Evolutionary conservation across 2,113 vertebrate species (phyloP).

Genomic region (Sisor rabdophorus): DNA sequence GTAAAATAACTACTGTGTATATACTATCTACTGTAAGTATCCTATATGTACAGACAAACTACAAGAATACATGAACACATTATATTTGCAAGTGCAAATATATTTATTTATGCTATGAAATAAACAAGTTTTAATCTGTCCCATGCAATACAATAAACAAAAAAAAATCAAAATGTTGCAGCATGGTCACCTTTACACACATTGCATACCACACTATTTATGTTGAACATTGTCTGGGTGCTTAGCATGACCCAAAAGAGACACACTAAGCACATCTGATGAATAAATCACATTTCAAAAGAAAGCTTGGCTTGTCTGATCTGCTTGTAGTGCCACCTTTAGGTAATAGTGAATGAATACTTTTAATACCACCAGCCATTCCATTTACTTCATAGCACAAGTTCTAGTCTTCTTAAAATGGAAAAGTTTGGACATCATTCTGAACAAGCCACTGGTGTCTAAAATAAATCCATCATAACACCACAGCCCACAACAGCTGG

Average conservation of each 20-base stretch:
- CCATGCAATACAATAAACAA: background rate
- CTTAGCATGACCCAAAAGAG: background rate
- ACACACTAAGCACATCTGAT: background rate
- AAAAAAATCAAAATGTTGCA: background rate
- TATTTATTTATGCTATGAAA: background rate
- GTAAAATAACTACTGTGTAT: too few relatives aligned
- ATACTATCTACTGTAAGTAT: too few relatives aligned
- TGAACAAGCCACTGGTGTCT: slow-evolving; percentile 85
- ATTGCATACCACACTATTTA: background rate
- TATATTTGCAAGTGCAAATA: background rate
- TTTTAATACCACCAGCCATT: background rate
- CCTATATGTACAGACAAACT: background rate
- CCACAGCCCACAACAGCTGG: slow-evolving; percentile 77
- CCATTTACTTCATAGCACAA: background rate
- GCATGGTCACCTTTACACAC: background rate
- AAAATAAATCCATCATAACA: slow-evolving; percentile 73
- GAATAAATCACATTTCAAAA: background rate
- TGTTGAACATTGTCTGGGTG: too few relatives aligned
- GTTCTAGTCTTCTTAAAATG: slow-evolving; percentile 81
- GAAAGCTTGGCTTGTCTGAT: background rate
- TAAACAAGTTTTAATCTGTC: background rate
- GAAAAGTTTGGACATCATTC: slow-evolving; percentile 80
- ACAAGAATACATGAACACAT: background rate
- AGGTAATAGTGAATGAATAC: background rate
- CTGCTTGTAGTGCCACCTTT: background rate